Conservation (phyloP, 2,888 invertebrate species). For the Drosophila prolongata region DNA sequence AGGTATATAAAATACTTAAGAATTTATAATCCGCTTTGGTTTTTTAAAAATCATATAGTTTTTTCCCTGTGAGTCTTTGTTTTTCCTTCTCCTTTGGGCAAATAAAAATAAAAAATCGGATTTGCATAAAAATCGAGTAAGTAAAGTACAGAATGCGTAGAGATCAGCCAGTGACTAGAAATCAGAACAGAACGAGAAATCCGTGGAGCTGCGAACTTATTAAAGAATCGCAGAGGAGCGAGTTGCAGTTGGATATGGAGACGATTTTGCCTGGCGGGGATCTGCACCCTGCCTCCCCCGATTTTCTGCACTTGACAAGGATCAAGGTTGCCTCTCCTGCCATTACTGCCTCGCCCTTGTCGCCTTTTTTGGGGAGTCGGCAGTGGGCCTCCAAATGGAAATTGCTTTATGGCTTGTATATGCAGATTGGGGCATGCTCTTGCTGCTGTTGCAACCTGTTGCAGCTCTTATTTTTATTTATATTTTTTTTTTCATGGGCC, state of each 20-base stretch:
- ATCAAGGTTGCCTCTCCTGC: conserved; percentile 73
- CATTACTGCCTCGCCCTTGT: conserved; percentile 47
- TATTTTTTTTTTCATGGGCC: conserved; percentile 8
- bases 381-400: conserved; percentile 71
- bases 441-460: conserved; percentile 66
- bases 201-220: conserved; percentile 77
- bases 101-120: conserved; percentile 66
- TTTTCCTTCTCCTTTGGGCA: conserved; percentile 58
- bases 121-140: conserved; percentile 81
- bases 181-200: conserved; percentile 54
- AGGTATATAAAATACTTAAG: too few species aligned
- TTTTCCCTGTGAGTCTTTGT: conserved; percentile 13
- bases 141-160: conserved; percentile 61
- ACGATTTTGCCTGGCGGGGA: conserved; percentile 40
- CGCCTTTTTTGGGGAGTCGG: conserved; percentile 55
- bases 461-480: conserved; percentile 58
- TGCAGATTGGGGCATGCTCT: conserved; percentile 73
- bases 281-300: conserved; percentile 13
- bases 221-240: conserved; percentile 56
- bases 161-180: conserved; percentile 51
- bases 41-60: neutral
- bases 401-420: conserved; percentile 82
- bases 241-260: conserved; percentile 30
- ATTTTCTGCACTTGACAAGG: conserved; percentile 79
- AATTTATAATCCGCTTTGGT: too few species aligned